Conservation (phyloP, 2,888 invertebrate genomes). For the Lamellibrachia columna region DNA sequence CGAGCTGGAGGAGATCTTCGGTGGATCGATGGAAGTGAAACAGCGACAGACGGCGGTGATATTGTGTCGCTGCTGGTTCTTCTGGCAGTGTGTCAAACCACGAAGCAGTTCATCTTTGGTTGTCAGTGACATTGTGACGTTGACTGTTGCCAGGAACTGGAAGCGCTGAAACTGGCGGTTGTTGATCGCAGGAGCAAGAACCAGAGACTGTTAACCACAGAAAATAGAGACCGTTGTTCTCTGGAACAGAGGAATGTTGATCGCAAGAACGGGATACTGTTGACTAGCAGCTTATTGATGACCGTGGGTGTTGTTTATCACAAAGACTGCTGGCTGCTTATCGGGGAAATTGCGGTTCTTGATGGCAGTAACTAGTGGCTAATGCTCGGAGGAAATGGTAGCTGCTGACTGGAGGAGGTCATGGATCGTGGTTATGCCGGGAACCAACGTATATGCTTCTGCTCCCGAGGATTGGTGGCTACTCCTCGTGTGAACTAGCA, state of each 20-base stretch:
- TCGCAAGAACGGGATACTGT: neutral
- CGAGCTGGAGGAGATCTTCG: neutral
- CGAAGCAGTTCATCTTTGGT: neutral
- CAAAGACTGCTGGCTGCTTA: neutral
- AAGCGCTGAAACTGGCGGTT: neutral
- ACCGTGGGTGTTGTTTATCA: neutral
- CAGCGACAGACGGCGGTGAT: neutral
- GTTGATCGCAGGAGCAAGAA: neutral
- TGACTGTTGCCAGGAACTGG: too few species aligned
- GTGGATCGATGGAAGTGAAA: neutral
- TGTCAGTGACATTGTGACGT: neutral
- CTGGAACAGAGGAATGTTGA: neutral
- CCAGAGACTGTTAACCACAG: neutral
- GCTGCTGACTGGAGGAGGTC: neutral
- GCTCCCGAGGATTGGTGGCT: neutral
- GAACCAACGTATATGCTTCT: neutral
- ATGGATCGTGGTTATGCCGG: neutral
- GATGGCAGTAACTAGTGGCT: neutral
- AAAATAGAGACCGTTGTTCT: neutral
- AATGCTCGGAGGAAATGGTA: neutral
- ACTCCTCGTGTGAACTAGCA: neutral
- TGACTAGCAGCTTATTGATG: neutral
- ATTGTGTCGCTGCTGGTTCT: neutral
- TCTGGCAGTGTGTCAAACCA: neutral
- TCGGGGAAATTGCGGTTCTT: neutral